Evolutionary conservation across 1,140 invertebrate genomes (phyloP).

Genomic region (Lasioglossum albipes): DNA sequence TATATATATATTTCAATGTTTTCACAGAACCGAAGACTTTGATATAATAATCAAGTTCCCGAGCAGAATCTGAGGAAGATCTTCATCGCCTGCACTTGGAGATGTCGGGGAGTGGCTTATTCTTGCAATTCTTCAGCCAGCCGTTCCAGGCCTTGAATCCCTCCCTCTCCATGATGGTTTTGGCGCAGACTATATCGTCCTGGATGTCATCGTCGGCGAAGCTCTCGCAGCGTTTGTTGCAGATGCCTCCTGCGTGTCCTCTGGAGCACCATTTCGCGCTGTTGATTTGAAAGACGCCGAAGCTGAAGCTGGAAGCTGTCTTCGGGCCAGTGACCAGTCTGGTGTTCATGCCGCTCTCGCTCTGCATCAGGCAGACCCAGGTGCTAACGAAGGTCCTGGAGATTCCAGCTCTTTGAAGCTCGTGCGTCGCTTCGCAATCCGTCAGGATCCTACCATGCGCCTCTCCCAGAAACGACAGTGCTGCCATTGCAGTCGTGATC

Average conservation of each 20-base stretch:
- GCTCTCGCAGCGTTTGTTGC: slow-evolving; percentile 87
- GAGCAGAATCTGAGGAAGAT: background rate
- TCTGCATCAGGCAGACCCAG: slow-evolving; percentile 86
- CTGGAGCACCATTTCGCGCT: slow-evolving; percentile 86
- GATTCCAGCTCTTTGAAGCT: slow-evolving; percentile 62
- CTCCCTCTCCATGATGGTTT: slow-evolving; percentile 81
- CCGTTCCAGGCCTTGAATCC: slow-evolving; percentile 87
- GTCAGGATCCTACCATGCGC: slow-evolving; percentile 61
- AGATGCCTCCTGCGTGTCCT: slow-evolving; percentile 83
- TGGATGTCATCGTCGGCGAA: slow-evolving; percentile 84
- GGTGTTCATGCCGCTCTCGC: slow-evolving; percentile 85
- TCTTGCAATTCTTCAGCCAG: slow-evolving; percentile 85
- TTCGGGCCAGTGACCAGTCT: slow-evolving; percentile 83
- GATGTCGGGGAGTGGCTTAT: slow-evolving; percentile 82
- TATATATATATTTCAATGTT: too few species aligned
- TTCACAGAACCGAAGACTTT: too few species aligned
- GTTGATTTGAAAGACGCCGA: slow-evolving; percentile 87
- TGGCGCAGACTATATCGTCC: slow-evolving; percentile 86
- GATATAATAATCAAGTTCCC: background rate
- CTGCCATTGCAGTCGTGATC: background rate
- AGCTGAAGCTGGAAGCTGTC: slow-evolving; percentile 83
- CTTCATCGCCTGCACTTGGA: slow-evolving; percentile 72
- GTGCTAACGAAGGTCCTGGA: slow-evolving; percentile 70
- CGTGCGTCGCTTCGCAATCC: slow-evolving; percentile 70
- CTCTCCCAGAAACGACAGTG: background rate